Base-by-base conservation (phyloP, 2,797 vertebrate genomes). In the Chanos chanos region DNA sequence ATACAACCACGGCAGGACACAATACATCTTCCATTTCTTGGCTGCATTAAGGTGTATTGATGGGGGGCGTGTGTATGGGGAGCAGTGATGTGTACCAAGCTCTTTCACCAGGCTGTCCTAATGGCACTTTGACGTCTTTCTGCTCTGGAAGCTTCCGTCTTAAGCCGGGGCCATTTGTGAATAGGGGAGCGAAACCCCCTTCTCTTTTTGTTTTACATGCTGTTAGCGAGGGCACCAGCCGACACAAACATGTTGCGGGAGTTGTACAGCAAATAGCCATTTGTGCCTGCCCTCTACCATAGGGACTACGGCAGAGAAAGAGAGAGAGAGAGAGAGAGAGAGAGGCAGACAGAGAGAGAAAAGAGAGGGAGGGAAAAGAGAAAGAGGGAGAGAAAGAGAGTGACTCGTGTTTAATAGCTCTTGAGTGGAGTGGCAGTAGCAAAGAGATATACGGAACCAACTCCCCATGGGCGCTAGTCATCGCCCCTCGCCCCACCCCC, bases 211-310 rank as follows among this genome's bases (percentile, higher is more conserved):
- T 94, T 92, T 87, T 89, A 94, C 91, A 91, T 86, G 87, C 86
- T 93, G 89, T 90, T 87, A 87, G 85, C 76, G 86, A 84, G 78
- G 82, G 78, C 76, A 66, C 74, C 71, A 77, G 66, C 85, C 78
- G 86, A 89, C 83, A 84, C 84, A 87, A 86, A 87, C 79, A 76
- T 88, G 90, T 85, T 84, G 82, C 88, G 68, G 73, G 89, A 89
- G 84, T 89, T 90, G 88, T 93, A 94, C 91, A 94, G 89, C 91
- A 94, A 92, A 94, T 87, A 86, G 85, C 91, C 90, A 93, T 96
- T 94, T 95, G 92, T 94, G 92, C 88, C 91, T 91, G 87, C 86
- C 64, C 73, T 44, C 74, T 68, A 77, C 72, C 77, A 48, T 37
- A 66, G 74, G 79, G 74, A 67, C 53, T 74, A 84, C n/a, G n/a